These are phyloP conservation scores for Xylota sylvarum DNA, from an alignment of 2,888 invertebrate genomes.

Conservation along the genomic window DNA sequence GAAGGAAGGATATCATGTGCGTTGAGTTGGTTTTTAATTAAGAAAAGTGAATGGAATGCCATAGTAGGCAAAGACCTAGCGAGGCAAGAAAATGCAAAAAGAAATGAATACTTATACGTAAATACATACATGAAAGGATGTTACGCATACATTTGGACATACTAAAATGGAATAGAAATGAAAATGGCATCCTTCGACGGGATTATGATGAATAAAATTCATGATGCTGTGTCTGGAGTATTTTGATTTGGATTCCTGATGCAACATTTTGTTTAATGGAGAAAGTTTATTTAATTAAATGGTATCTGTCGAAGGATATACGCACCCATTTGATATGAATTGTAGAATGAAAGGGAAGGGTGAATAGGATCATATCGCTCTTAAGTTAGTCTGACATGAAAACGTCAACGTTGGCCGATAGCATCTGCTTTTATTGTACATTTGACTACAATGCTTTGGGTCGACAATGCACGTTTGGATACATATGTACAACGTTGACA, in stretches of 20 bases:
- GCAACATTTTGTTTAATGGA: constrained; percentile 26
- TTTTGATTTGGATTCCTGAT: neutral
- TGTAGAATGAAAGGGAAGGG: too few relatives aligned
- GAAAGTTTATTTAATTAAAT: constrained; percentile 33
- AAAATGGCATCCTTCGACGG: constrained; percentile 5
- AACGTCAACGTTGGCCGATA: too few relatives aligned
- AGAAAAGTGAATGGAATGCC: constrained; percentile 38
- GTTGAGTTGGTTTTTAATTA: constrained; percentile 53
- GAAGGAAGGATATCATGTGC: constrained; percentile 31
- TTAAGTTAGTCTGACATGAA: too few relatives aligned
- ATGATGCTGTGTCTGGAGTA: neutral
- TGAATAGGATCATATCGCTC: too few relatives aligned
- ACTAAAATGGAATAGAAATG: neutral
- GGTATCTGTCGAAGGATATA: neutral
- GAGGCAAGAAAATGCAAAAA: neutral
- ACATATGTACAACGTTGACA: too few relatives aligned
- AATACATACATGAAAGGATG: neutral
- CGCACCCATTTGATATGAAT: neutral
- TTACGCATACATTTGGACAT: constrained; percentile 1
- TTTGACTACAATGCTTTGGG: too few relatives aligned
- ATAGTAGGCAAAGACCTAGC: neutral
- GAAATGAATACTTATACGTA: neutral
- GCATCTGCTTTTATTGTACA: too few relatives aligned
- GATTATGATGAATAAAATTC: neutral
- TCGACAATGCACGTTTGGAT: too few relatives aligned